Base-by-base conservation (phyloP, 37 sponge, comb jelly and placozoan species). In the Beroe forskalii region DNA sequence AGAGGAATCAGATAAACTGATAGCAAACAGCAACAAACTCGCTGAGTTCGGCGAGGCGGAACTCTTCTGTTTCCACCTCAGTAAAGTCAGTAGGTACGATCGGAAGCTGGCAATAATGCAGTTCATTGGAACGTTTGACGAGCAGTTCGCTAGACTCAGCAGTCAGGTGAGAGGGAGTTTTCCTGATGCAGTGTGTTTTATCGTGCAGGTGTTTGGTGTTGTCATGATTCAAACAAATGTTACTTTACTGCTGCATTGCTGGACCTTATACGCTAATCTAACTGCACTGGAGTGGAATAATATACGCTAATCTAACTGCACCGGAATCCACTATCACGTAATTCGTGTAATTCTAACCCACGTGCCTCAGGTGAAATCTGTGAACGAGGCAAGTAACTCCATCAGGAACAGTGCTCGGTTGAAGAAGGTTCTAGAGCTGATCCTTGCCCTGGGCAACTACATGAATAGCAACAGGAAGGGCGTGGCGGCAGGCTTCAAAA, bases 41-140 rank as follows among this genome's bases (percentile, higher is more conserved):
- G n/a, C 37, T 6, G 35, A 92, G 31, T 93, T 94, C 67, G 94
- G 94, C 40, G 97, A 96, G 67, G 95, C 97, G 0, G 97, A 96
- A 61, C 55, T 91, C 39, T 95, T 93, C 83, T 92, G 95, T 72
- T 94, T 89, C 41, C 93, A 95, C 42, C 94, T 95, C 42, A 91
- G 93, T 67, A 96, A 94, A 67, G 76, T 96, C 62, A 92, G 93
- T 4, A 90, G 97, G 14, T 94, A 95, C 60, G 94, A 94, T 25
- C 19, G 76, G 0, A 67, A 94, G 48, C 91, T 96, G 37, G 75
- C 37, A 0, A 61, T 93, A 44, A 95, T 96, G 95, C 92, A 92
- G 14, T 96, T 92, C 91, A 94, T 95, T 90, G 95, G 97, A 25
- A 89, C 92, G 35, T 96, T 96, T 91, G 97, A 96, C 62, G 95